A percentile compares a stretch with the other conserved stretches of the same genome.
Conservation (phyloP, 2,797 vertebrate genomes). For the Neosilurus hyrtlii region DNA sequence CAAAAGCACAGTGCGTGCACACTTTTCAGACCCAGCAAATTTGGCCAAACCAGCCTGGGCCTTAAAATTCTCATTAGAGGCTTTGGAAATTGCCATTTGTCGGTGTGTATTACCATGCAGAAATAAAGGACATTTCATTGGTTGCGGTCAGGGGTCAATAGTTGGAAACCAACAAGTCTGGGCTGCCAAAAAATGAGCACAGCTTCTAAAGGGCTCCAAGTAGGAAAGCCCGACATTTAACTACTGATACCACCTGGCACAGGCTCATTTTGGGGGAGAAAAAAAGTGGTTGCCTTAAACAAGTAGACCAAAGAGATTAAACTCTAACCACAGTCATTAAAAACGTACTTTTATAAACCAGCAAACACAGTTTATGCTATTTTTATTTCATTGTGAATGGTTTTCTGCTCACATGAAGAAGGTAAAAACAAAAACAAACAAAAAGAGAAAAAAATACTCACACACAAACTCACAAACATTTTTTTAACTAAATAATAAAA, state of each 20-base stretch:
- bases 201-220: slow-evolving; percentile 48
- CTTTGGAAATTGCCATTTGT: slow-evolving; percentile 68
- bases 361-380: neutral
- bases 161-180: slow-evolving; percentile 34
- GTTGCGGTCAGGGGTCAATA: slow-evolving; percentile 57
- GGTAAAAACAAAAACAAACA: neutral
- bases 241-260: slow-evolving; percentile 54
- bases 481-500: too few species aligned
- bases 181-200: slow-evolving; percentile 49
- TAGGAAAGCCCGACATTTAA: slow-evolving; percentile 55
- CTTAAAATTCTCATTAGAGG: slow-evolving; percentile 73
- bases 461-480: too few species aligned
- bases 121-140: slow-evolving; percentile 65
- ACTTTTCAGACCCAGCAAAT: slow-evolving; percentile 64
- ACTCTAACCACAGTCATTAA: slow-evolving; percentile 34
- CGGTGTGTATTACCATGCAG: slow-evolving; percentile 60
- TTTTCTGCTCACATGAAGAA: slow-evolving; percentile 2
- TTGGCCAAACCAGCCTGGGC: slow-evolving; percentile 70
- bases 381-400: neutral
- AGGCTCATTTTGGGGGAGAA: neutral
- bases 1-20: slow-evolving; percentile 59
- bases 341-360: slow-evolving; percentile 16
- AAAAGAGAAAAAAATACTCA: slow-evolving; percentile 18
- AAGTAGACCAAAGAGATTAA: slow-evolving; percentile 31
- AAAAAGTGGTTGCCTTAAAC: slow-evolving; percentile 29